A percentile compares a stretch with the other conserved stretches of the same genome.
These are phyloP conservation scores for Edolisoma coerulescens DNA, from an alignment of 2,113 vertebrate genomes.

Conservation along the genomic window DNA sequence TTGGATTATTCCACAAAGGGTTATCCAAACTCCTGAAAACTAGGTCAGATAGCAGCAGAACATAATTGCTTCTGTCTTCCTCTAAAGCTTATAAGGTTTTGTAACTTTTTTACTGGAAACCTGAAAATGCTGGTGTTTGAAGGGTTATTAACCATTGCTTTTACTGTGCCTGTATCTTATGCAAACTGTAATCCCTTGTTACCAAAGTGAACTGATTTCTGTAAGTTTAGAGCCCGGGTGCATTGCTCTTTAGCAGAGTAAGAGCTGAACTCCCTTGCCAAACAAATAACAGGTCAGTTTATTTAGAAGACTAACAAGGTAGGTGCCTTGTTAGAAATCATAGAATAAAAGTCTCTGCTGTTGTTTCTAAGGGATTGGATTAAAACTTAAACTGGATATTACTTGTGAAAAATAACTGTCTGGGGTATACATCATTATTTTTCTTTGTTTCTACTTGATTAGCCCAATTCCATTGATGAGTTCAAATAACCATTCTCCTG, in stretches of 20 bases:
- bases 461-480: background rate
- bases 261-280: background rate
- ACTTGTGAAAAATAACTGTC: conserved; percentile 26
- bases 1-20: background rate
- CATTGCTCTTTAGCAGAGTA: background rate
- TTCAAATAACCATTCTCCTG: conserved; percentile 23
- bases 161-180: background rate
- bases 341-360: background rate
- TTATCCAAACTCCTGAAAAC: background rate
- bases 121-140: background rate
- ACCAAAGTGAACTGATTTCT: background rate
- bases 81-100: background rate
- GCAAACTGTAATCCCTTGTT: background rate
- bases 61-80: background rate
- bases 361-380: background rate
- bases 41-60: background rate
- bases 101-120: background rate
- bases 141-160: background rate
- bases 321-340: background rate
- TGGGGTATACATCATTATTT: conserved; percentile 23
- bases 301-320: background rate
- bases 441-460: conserved; percentile 40
- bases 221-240: background rate
- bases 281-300: background rate
- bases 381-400: conserved; percentile 4